A percentile compares a stretch with the other conserved stretches of the same genome.
Conservation (phyloP, 2,888 invertebrate species). For the Byasa hedistus region DNA sequence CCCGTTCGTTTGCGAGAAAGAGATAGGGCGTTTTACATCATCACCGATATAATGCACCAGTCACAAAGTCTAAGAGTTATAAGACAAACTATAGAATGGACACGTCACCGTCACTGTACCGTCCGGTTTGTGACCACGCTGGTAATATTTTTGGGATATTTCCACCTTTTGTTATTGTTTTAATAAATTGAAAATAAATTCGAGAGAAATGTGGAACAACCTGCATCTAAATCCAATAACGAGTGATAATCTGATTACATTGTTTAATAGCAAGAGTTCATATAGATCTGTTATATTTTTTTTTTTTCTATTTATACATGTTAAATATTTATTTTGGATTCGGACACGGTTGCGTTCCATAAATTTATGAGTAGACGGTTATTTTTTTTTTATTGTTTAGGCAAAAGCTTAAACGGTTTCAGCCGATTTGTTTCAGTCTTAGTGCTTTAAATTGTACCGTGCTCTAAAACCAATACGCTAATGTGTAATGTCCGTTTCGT, state of each 20-base stretch:
- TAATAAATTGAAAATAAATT: conserved; percentile 40
- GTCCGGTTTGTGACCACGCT: conserved; percentile 34
- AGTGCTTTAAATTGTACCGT: conserved; percentile 68
- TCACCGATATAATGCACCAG: conserved; percentile 56
- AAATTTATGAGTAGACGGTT: conserved; percentile 43
- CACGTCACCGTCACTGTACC: conserved; percentile 39
- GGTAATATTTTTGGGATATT: conserved; percentile 11
- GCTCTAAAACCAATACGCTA: conserved; percentile 47
- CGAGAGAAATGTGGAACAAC: conserved; percentile 33
- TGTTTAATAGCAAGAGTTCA: conserved; percentile 27
- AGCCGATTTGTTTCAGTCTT: conserved; percentile 74
- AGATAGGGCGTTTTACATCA: conserved; percentile 44
- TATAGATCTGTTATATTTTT: conserved; percentile 25
- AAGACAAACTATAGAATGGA: conserved; percentile 50
- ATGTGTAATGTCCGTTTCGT: conserved; percentile 54
- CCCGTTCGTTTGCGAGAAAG: conserved; percentile 57
- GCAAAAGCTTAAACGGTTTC: conserved; percentile 55
- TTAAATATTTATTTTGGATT: conserved; percentile 32
- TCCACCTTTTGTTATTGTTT: conserved; percentile 32
- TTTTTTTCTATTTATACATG: conserved; percentile 33
- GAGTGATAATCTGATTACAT: conserved; percentile 35
- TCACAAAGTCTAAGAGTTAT: conserved; percentile 48
- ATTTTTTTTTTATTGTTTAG: conserved; percentile 43
- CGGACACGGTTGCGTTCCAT: conserved; percentile 33
- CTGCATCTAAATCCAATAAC: conserved; percentile 30